Base-by-base conservation (phyloP, 1,140 invertebrate species). In the Cepaea nemoralis region DNA sequence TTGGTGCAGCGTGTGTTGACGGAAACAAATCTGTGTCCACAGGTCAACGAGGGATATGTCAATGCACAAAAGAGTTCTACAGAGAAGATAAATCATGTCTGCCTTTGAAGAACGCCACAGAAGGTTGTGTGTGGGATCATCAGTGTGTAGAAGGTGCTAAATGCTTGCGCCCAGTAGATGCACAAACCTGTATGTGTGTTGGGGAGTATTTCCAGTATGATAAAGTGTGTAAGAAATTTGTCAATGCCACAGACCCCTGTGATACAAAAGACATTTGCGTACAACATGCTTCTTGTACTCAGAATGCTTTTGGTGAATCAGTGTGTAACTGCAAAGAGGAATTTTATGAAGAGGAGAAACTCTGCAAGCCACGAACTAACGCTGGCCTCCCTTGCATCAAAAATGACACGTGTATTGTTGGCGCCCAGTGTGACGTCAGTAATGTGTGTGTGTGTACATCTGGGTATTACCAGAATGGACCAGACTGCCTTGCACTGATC, bases 341-440 rank as follows among this genome's bases (percentile, higher is more conserved):
- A 35, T 77, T 37, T 40, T 77, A 77, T 67, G 50, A 63, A 59
- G 55, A 77, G 67, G 39, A 77, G 40, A 74, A 79, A 40, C 0
- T 14, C 5, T 83, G 82, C 55, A 39, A 76, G 0, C 31, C 69
- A 40, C 50, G 74, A 50, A 80, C 80, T 24, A 45, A 70, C 14
- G 73, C 74, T 1, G 82, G 82, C 0, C 66, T 69, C 16, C 39
- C 78, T 16, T 83, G 82, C 63, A 55, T 75, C 3, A 79, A 66
- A 33, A 79, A 80, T 14, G 82, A 70, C 45, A 83, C 82, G 48
- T 83, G 82, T 66, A 70, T 73, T 3, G 59, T 76, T 0, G 73
- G 79, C n/a, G 82, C 77, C 14, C 27, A 39, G 37, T 83, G 82
- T 63, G 80, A 73, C 24, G 31, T 45, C 1, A 35, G 74, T n/a